A percentile compares a stretch with the other conserved stretches of the same genome.
These are phyloP conservation scores for Pammene fasciana DNA, from an alignment of 2,888 invertebrate species.

Conservation along the genomic window DNA sequence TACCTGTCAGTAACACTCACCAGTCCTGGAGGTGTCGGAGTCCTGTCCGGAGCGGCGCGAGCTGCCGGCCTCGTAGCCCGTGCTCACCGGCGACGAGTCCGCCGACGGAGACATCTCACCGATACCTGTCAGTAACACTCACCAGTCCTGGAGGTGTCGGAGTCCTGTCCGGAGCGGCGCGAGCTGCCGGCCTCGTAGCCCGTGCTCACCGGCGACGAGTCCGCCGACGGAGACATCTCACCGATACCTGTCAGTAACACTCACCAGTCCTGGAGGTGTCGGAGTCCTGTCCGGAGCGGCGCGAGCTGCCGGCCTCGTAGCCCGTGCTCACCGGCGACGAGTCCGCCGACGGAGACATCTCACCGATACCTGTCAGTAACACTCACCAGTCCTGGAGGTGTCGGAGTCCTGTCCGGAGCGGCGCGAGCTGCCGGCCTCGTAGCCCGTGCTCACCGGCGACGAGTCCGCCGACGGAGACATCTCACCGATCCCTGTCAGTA, in stretches of 20 bases:
- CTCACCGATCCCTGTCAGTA: conserved; percentile 68
- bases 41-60: conserved; percentile 48
- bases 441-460: conserved; percentile 52
- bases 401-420: conserved; percentile 47
- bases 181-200: conserved; percentile 49
- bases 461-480: conserved; percentile 61
- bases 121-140: no score
- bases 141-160: conserved; percentile 41
- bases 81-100: conserved; percentile 54
- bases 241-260: conserved; percentile 73
- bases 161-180: conserved; percentile 48
- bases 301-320: conserved; percentile 49
- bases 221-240: conserved; percentile 68
- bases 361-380: conserved; percentile 77
- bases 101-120: conserved; percentile 70
- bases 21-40: no score
- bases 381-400: conserved; percentile 29
- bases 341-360: conserved; percentile 64
- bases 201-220: conserved; percentile 54
- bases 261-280: conserved; percentile 38
- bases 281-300: conserved; percentile 47
- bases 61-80: conserved; percentile 50
- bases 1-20: no score
- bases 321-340: conserved; percentile 55
- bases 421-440: conserved; percentile 50